Percentiles rank a stretch among this genome's conserved stretches.
These are phyloP conservation scores for Ypsolopha scabrella DNA, from an alignment of 2,888 invertebrate species.

Conservation along the genomic window DNA sequence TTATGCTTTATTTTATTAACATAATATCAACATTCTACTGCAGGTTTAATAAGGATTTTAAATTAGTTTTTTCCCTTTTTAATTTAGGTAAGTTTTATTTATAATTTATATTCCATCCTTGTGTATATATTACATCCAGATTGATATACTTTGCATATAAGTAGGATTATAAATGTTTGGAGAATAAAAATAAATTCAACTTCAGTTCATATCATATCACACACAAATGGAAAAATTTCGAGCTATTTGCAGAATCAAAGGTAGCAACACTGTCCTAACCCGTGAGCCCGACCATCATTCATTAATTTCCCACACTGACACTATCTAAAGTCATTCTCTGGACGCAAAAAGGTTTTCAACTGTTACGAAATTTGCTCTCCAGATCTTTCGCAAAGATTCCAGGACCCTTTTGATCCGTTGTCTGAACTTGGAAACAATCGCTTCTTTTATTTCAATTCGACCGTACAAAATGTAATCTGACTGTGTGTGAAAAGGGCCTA, in stretches of 20 bases:
- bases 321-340: conserved; percentile 1
- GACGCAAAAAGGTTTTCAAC: conserved; percentile 5
- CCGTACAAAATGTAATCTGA: conserved; percentile 24
- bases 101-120: no score
- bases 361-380: conserved; percentile 6
- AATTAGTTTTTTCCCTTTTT: no score
- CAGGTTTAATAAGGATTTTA: no score
- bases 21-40: no score
- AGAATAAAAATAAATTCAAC: no score
- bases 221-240: background rate
- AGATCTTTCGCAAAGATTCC: conserved; percentile 2
- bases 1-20: no score
- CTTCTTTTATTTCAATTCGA: conserved; percentile 26
- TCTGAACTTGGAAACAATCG: conserved; percentile 27
- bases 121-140: no score
- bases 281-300: no score
- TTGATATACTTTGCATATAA: no score
- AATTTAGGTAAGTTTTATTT: no score
- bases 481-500: conserved; percentile 10
- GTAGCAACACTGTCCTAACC: no score
- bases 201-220: background rate
- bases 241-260: conserved; percentile 5
- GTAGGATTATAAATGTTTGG: no score
- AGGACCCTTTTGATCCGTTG: conserved; percentile 23
- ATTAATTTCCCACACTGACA: conserved; percentile 3